phyloP scores from a whole-genome alignment of 1,140 invertebrate species.

The Piezodorus guildinii region DNA sequence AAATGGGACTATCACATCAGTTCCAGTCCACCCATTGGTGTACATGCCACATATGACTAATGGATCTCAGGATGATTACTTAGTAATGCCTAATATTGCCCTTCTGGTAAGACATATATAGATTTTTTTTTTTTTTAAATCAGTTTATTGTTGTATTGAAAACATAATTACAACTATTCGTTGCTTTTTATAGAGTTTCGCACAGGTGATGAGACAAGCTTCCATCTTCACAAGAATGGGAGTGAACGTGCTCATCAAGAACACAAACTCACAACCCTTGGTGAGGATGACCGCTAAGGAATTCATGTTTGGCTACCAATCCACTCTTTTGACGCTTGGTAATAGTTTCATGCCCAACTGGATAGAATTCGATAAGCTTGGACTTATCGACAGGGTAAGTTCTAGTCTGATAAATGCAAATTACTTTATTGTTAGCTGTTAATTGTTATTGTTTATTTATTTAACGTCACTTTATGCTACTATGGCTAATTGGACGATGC shows the following conservation, averaged over 20 bases:
- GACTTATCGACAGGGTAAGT: conserved; percentile 68
- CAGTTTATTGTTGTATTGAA: too few relatives aligned
- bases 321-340: conserved; percentile 57
- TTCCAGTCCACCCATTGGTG: conserved; percentile 53
- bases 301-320: conserved; percentile 73
- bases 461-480: too few relatives aligned
- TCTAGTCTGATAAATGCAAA: background rate
- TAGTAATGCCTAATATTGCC: conserved; percentile 76
- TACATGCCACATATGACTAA: conserved; percentile 58
- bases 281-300: conserved; percentile 64
- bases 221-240: conserved; percentile 49
- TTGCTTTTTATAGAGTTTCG: conserved; percentile 54
- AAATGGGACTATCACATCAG: conserved; percentile 57
- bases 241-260: conserved; percentile 52
- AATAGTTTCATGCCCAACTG: conserved; percentile 63
- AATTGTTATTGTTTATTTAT: too few relatives aligned
- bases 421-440: too few relatives aligned
- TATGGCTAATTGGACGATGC: too few relatives aligned
- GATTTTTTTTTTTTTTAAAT: too few relatives aligned
- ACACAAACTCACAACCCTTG: conserved; percentile 52
- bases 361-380: conserved; percentile 71
- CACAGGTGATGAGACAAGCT: conserved; percentile 53
- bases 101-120: conserved; percentile 63
- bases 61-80: conserved; percentile 59
- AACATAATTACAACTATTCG: too few relatives aligned